These are phyloP conservation scores for Antechinus stuartii DNA, from an alignment of 2,113 vertebrate species.

Conservation along the genomic window DNA sequence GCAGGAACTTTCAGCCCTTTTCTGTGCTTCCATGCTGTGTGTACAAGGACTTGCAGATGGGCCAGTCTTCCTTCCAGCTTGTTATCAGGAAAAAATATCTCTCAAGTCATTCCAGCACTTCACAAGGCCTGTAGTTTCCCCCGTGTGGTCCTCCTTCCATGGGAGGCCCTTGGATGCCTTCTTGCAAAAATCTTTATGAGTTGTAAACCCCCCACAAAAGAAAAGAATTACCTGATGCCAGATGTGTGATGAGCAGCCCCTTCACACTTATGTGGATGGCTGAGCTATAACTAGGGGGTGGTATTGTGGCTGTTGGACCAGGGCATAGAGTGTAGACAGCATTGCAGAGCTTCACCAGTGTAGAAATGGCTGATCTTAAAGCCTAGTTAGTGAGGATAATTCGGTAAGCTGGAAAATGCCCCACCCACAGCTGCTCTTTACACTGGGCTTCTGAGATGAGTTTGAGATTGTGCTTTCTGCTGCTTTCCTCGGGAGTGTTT, in stretches of 20 bases:
- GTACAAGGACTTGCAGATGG: constrained; percentile 25
- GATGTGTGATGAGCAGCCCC: neutral
- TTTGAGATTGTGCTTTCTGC: neutral
- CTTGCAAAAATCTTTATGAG: neutral
- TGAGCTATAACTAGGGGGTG: neutral
- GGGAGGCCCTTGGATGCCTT: neutral
- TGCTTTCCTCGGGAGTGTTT: neutral
- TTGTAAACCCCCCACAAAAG: neutral
- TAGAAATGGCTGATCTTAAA: neutral
- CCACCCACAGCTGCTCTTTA: neutral
- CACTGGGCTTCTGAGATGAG: neutral
- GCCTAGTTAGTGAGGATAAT: neutral
- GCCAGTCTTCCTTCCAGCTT: constrained; percentile 35
- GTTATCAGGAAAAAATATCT: constrained; percentile 55
- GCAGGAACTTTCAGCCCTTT: neutral
- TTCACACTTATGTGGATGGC: neutral
- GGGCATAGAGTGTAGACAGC: neutral
- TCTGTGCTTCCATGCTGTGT: constrained; percentile 24
- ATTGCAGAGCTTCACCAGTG: neutral
- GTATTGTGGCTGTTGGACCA: neutral
- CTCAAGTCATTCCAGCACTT: constrained; percentile 28
- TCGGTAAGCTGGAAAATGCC: neutral
- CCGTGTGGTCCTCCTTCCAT: neutral
- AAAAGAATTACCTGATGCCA: neutral
- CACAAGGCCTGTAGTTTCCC: neutral